Conservation (phyloP, 2,113 vertebrate genomes). For the Indri indri region DNA sequence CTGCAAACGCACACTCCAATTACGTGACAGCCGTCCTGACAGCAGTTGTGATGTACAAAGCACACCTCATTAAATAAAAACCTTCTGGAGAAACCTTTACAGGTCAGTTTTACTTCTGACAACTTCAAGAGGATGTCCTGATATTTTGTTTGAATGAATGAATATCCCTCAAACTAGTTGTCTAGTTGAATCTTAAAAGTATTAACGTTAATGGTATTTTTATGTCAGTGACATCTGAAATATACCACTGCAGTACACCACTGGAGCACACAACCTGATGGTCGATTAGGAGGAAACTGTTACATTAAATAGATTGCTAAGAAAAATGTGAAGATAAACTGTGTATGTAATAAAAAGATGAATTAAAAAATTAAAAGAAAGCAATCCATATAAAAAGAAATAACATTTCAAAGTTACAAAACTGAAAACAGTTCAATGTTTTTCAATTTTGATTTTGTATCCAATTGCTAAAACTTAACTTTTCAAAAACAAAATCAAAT, state of each 20-base stretch:
- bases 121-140: background rate
- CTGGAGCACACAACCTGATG: background rate
- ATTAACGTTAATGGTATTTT: background rate
- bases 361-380: background rate
- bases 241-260: background rate
- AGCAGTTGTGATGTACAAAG: background rate
- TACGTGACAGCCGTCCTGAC: background rate
- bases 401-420: background rate
- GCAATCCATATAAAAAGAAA: background rate
- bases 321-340: background rate
- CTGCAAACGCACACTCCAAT: background rate
- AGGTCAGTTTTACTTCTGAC: background rate
- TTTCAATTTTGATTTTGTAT: background rate
- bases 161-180: background rate
- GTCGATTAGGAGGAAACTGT: background rate
- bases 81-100: background rate
- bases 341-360: background rate
- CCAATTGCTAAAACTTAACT: background rate
- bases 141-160: background rate
- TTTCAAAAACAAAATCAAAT: background rate
- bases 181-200: background rate
- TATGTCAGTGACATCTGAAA: background rate
- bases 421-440: background rate
- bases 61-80: background rate
- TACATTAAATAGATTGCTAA: background rate